These are phyloP conservation scores for Conopomorpha cramerella DNA, from an alignment of 1,140 invertebrate species.

Conservation along the genomic window DNA sequence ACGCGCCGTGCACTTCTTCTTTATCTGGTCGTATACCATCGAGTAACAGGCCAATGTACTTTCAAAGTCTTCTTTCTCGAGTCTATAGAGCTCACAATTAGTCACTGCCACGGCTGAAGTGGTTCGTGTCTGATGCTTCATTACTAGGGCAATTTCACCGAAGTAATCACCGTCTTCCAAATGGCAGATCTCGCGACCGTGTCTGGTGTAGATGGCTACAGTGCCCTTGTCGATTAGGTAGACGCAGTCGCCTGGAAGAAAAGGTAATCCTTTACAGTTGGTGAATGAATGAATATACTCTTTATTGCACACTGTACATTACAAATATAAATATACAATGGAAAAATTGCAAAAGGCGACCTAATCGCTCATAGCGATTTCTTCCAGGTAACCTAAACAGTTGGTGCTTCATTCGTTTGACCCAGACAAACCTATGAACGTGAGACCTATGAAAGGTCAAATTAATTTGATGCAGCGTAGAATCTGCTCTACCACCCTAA, in stretches of 20 bases:
- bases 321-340: no score
- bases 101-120: conserved; percentile 64
- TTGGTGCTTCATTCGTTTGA: neutral
- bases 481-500: no score
- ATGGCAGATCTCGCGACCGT: conserved; percentile 63
- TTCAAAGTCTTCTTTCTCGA: conserved; percentile 62
- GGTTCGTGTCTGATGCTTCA: conserved; percentile 51
- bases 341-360: no score
- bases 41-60: conserved; percentile 64
- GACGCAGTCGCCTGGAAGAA: conserved; percentile 50
- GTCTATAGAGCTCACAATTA: conserved; percentile 62
- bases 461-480: no score
- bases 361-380: no score
- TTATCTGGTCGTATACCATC: conserved; percentile 62
- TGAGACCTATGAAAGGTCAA: neutral
- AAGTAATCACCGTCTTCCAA: conserved; percentile 66
- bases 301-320: no score
- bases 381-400: no score
- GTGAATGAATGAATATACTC: no score
- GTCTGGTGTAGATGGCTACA: conserved; percentile 56
- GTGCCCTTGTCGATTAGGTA: conserved; percentile 62
- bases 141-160: conserved; percentile 64
- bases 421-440: neutral
- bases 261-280: neutral
- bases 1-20: conserved; percentile 60